Base-by-base conservation (phyloP, 2,888 invertebrate species). In the Brachyptera risi region DNA sequence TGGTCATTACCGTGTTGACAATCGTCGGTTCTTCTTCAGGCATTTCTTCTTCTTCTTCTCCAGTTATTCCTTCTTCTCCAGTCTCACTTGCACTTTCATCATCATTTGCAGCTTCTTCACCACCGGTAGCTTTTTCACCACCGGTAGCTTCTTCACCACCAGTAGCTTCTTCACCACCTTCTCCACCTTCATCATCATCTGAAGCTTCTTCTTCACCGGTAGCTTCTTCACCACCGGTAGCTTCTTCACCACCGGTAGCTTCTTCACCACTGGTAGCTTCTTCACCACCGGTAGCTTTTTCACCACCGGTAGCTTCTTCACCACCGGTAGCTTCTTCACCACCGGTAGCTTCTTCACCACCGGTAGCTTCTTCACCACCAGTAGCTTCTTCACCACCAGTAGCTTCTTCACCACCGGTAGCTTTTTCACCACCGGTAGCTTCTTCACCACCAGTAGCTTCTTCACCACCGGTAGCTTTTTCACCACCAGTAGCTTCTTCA, bases 121-220 rank as follows among this genome's bases (percentile, higher is more conserved):
- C 37, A 24, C 38, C 35, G 23, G 31, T n/a, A n/a, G 31, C 44
- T 21, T 7, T 40, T 72, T 70, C 74, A 38, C 63, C 62, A 49
- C 21, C 59, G 58, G 17, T 13, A n/a, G 24, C 19, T 38, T 9
- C 37, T 37, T 15, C 11, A 21, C 13, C 26, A 7, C 17, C 58
- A 26, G 42, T 35, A 42, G 3, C 31, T 19, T 15, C 58, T 35
- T 24, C 61, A 40, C 50, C 60, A 17, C 9, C 17, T 5, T 27
- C 40, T 24, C 54, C 21, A 15, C 19, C 38, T 23, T 23, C 27
- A 11, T 15, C 37, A 19, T 51, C 44, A 31, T 42, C 37, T 26
- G 19, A 23, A 40, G 11, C 40, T 2, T 17, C 3, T 37, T 1
- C 35, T 19, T 23, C 21, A 21, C 37, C 19, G 13, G n/a, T 23